Percentiles rank a stretch among this genome's conserved stretches.
Conservation (phyloP, 2,797 vertebrate genomes). For the Microhierax caerulescens region DNA sequence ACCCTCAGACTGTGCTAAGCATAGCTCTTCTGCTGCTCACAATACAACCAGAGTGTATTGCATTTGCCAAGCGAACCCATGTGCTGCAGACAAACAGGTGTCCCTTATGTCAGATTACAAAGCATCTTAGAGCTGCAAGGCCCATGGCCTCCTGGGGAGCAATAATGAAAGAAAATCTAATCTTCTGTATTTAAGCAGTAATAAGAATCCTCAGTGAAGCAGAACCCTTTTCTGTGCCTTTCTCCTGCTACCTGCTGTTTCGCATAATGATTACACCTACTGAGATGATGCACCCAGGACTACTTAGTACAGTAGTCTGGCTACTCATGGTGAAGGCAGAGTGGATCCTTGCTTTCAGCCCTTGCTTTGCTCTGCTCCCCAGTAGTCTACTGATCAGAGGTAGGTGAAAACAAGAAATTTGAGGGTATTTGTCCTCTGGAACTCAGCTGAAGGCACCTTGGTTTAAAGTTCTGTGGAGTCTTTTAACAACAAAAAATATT, state of each 20-base stretch:
- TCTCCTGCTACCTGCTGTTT: constrained; percentile 39
- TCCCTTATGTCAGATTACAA: constrained; percentile 40
- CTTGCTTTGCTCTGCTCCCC: not conserved
- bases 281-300: not conserved
- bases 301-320: not conserved
- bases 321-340: not conserved
- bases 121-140: constrained; percentile 24
- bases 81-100: constrained; percentile 45
- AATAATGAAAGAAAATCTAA: constrained; percentile 59
- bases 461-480: not conserved
- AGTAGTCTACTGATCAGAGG: not conserved
- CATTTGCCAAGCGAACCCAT: not conserved
- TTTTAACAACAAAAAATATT: not conserved
- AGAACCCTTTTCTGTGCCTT: constrained; percentile 37
- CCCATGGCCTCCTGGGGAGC: constrained; percentile 19
- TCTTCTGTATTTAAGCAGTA: constrained; percentile 53
- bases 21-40: not conserved
- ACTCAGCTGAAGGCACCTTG: not conserved
- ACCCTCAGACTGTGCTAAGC: not conserved
- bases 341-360: not conserved
- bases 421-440: not conserved
- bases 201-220: constrained; percentile 63
- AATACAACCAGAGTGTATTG: not conserved
- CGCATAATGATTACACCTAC: constrained; percentile 29
- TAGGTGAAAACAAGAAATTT: not conserved